Conservation (phyloP, 2,113 vertebrate species). For the Notarius lentiginosus region DNA sequence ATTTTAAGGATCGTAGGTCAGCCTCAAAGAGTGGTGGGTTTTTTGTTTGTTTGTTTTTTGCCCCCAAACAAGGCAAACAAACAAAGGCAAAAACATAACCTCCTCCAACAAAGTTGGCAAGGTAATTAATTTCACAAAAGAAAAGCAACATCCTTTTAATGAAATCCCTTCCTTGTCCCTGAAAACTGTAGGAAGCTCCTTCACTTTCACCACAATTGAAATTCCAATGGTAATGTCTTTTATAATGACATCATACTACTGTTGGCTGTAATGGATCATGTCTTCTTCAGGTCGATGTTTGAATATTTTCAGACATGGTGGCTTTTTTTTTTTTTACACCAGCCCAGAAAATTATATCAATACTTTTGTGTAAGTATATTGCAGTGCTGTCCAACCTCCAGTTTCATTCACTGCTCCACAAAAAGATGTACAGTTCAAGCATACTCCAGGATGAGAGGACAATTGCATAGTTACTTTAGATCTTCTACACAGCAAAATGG, state of each 20-base stretch:
- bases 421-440: conserved; percentile 1
- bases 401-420: neutral
- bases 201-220: neutral
- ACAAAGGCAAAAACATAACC: too few relatives aligned
- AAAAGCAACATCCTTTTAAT: too few relatives aligned
- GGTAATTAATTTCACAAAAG: neutral
- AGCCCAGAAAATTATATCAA: neutral
- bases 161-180: too few relatives aligned
- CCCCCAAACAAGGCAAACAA: too few relatives aligned
- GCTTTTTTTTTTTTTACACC: neutral
- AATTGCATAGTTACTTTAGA: conserved; percentile 15
- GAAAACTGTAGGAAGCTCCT: neutral
- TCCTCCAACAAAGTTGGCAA: too few relatives aligned
- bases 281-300: neutral
- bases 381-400: conserved; percentile 8
- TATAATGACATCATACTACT: neutral
- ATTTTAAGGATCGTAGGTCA: neutral
- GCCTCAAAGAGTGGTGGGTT: neutral
- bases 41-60: neutral
- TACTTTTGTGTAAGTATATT: conserved; percentile 3
- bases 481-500: neutral
- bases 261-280: neutral
- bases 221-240: neutral
- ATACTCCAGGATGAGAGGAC: conserved; percentile 21
- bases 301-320: neutral